Evolutionary conservation across 2,797 vertebrate genomes (phyloP).

Genomic region (Momotus momota): DNA sequence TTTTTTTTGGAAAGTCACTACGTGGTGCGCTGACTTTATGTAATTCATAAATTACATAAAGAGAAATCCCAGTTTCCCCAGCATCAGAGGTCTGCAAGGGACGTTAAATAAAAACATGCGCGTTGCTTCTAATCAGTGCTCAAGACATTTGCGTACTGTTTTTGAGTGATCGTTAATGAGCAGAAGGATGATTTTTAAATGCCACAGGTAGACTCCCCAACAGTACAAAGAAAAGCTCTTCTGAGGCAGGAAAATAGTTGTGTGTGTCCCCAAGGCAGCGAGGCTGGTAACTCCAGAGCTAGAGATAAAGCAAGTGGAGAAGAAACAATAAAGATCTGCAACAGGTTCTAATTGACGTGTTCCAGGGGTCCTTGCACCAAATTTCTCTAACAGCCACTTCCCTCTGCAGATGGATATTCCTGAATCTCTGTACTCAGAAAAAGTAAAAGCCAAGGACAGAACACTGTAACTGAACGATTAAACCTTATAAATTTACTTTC

Average conservation of each 20-base stretch:
- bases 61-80: neutral
- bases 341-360: rapidly evolving
- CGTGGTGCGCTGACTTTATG: neutral
- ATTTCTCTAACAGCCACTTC: neutral
- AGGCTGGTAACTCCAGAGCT: neutral
- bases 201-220: neutral
- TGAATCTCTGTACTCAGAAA: neutral
- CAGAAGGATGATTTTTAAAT: neutral
- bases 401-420: neutral
- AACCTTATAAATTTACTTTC: neutral
- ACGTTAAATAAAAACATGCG: neutral
- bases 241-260: neutral
- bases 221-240: neutral
- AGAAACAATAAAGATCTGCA: neutral
- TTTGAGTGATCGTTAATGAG: neutral
- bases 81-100: neutral
- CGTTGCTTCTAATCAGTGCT: neutral
- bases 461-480: neutral
- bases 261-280: rapidly evolving
- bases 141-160: neutral
- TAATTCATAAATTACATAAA: too few relatives aligned
- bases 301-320: neutral
- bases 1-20: too few relatives aligned
- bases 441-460: neutral
- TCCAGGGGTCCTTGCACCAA: neutral